Conservation (phyloP, 2,113 vertebrate genomes). For the Vidua macroura region DNA sequence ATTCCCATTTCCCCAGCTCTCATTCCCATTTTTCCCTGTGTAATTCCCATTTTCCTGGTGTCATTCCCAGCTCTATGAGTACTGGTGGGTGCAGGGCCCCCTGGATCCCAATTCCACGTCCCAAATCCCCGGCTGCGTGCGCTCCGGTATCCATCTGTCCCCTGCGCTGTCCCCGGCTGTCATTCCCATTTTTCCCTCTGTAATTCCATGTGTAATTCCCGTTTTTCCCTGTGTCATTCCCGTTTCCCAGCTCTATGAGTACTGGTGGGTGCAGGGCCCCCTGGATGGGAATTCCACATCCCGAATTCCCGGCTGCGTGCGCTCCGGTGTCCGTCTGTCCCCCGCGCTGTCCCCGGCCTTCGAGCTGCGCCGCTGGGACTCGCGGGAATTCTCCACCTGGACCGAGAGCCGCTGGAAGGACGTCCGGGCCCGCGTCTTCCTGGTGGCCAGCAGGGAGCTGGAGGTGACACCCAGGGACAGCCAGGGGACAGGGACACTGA, state of each 20-base stretch:
- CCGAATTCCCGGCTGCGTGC: slow-evolving; percentile 75
- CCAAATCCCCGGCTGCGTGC: too few species aligned
- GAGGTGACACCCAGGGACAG: slow-evolving; percentile 72
- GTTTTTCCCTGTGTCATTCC: not conserved
- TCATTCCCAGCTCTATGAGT: too few species aligned
- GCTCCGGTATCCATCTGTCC: too few species aligned
- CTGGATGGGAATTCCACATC: rapidly evolving
- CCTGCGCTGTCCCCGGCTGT: too few species aligned
- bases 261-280: not conserved
- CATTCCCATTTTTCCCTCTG: not conserved
- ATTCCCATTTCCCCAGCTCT: too few species aligned
- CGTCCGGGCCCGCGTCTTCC: slow-evolving; percentile 87
- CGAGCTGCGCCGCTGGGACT: slow-evolving; percentile 82
- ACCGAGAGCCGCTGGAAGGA: slow-evolving; percentile 94
- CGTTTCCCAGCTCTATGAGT: not conserved
- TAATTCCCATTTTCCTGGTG: too few species aligned
- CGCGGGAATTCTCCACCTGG: slow-evolving; percentile 91
- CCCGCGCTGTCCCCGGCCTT: slow-evolving; percentile 87
- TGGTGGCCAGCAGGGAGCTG: slow-evolving; percentile 89
- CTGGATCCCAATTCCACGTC: too few species aligned
- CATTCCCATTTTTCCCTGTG: too few species aligned
- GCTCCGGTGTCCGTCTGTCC: slow-evolving; percentile 70
- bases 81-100: too few species aligned
- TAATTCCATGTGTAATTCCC: too few species aligned
- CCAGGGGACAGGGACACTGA: not conserved